A percentile compares a stretch with the other conserved stretches of the same genome.
Conservation (phyloP, 1,140 invertebrate species). For the Eurytemora carolleeae region DNA sequence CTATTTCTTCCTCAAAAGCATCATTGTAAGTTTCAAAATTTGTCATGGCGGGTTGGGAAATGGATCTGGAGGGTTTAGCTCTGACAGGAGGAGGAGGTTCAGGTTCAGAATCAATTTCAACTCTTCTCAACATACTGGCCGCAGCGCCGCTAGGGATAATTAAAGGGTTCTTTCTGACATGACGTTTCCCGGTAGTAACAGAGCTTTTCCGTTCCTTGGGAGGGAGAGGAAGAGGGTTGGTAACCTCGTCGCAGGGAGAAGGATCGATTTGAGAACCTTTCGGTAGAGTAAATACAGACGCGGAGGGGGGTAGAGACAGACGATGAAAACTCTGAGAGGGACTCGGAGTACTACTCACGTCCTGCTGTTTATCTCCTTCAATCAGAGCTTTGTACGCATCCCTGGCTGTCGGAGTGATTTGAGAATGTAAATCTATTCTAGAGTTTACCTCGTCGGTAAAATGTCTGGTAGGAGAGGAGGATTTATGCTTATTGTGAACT, state of each 20-base stretch:
- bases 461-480: conserved; percentile 6
- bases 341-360: not conserved
- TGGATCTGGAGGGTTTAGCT: conserved; percentile 3
- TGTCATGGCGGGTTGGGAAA: conserved; percentile 1
- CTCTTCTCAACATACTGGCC: conserved; percentile 1
- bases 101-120: conserved; percentile 15
- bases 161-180: conserved; percentile 68
- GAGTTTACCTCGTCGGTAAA: conserved; percentile 8
- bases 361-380: conserved; percentile 9
- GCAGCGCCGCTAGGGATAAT: conserved; percentile 38
- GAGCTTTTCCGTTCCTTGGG: conserved; percentile 53
- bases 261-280: too few species aligned
- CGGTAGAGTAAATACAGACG: not conserved
- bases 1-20: conserved; percentile 39
- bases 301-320: not conserved
- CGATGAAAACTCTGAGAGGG: not conserved
- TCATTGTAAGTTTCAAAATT: conserved; percentile 30
- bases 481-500: conserved; percentile 23
- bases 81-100: conserved; percentile 16
- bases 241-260: conserved; percentile 25
- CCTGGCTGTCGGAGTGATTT: not conserved
- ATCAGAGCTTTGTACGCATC: conserved; percentile 13
- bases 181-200: conserved; percentile 40
- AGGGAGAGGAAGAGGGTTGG: conserved; percentile 57
- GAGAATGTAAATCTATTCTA: conserved; percentile 1